Evolutionary conservation across 2,113 vertebrate genomes (phyloP), one percentile per base, ranked within the genome.

Genomic region (Neodon shergylaensis): DNA sequence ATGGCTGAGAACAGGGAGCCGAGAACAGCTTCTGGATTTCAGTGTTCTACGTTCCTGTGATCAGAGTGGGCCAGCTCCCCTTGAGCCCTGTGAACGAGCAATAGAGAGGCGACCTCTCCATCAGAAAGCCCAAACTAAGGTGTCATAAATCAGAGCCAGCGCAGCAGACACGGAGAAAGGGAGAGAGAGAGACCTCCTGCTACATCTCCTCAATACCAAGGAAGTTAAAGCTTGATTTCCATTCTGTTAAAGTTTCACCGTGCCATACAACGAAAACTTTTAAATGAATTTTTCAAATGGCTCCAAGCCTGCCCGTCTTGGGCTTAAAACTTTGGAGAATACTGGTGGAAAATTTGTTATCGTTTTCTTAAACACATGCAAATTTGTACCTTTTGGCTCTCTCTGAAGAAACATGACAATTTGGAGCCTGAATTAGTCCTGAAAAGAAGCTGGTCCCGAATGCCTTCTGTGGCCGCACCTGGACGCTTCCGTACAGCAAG

Each of bases 301-400:
- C 81, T 78, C 28, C 4, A 88, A 70, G 65, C 47, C 92, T 52
- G 78, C 79, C 54, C 39, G 28, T n/a, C 58, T 90, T 76, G 39
- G 91, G 16, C 58, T 70, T 87, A 77, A 83, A 63, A 63, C 87
- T 16, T n/a, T 42, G 9, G 83, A 96, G 72, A 78, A 92, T 17
- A 78, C 78, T 24, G 24, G 61, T 33, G 52, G 87, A 42, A 94
- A 70, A 36, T 92, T 44, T 63, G 44, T 83, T 91, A 81, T 36
- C 82, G 31, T 83, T 72, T 92, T 52, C 65, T 94, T 39, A 95
- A 93, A 90, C 82, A 52, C 66, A 73, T 82, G 86, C 86, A 76
- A 31, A 87, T 70, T 24, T 76, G 66, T 79, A 65, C 63, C 78
- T 87, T 88, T 87, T 93, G 70, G 90, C 79, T 87, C 44, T 52